Percentiles rank a stretch among this genome's conserved stretches.
phyloP scores from a whole-genome alignment of 2,888 invertebrate genomes.

The Drosophila phalerata region DNA sequence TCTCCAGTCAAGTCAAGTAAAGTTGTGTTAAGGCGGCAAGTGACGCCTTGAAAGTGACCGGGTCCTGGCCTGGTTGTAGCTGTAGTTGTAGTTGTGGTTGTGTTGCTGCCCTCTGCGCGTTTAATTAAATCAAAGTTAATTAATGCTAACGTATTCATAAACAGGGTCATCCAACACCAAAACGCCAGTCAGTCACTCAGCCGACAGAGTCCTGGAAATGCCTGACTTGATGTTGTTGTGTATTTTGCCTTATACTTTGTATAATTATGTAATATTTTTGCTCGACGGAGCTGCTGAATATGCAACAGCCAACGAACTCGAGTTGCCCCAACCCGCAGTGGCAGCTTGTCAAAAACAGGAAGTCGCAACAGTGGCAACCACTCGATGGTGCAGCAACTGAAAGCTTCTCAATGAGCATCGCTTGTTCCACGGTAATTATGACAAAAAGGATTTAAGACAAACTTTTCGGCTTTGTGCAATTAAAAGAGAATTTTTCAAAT shows the following conservation, averaged over 20 bases:
- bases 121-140: conserved; percentile 85
- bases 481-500: conserved; percentile 78
- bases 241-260: conserved; percentile 50
- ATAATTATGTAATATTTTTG: conserved; percentile 77
- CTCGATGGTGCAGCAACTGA: conserved; percentile 47
- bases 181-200: conserved; percentile 52
- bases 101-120: conserved; percentile 48
- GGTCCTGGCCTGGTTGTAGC: conserved; percentile 3
- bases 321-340: conserved; percentile 1
- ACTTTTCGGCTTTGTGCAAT: conserved; percentile 72
- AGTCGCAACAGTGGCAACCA: conserved; percentile 37
- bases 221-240: conserved; percentile 29
- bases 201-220: conserved; percentile 21
- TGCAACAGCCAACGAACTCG: conserved; percentile 53
- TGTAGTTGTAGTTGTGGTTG: background rate
- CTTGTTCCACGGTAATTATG: conserved; percentile 60
- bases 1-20: conserved; percentile 36
- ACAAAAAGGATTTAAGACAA: conserved; percentile 61
- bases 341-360: conserved; percentile 58
- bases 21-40: conserved; percentile 28
- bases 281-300: conserved; percentile 65
- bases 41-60: conserved; percentile 61
- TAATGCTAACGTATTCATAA: conserved; percentile 84
- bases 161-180: conserved; percentile 79
- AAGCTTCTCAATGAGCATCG: conserved; percentile 27